Conservation (phyloP, 2,888 invertebrate species). For the Axea sp. region DNA sequence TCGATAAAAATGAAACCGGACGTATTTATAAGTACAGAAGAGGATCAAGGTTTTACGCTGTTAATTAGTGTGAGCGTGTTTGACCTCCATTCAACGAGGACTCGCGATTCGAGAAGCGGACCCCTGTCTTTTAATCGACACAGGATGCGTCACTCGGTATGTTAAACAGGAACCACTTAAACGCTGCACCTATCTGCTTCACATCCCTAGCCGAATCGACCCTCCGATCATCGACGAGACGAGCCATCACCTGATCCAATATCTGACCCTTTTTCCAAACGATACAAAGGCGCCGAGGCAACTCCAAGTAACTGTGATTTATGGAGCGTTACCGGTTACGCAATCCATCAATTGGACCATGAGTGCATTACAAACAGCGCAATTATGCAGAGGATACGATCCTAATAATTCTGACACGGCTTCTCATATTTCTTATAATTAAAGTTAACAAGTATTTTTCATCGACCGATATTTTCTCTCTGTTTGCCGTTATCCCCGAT, state of each 20-base stretch:
- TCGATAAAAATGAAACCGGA: constrained; percentile 56
- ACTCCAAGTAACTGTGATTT: constrained; percentile 47
- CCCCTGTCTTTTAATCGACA: constrained; percentile 66
- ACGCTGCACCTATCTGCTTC: constrained; percentile 29
- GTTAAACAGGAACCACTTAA: constrained; percentile 63
- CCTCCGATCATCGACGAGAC: constrained; percentile 33
- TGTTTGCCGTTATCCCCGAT: too few species aligned
- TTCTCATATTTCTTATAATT: too few species aligned
- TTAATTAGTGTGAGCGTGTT: constrained; percentile 60
- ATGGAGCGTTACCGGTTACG: constrained; percentile 25
- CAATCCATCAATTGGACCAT: constrained; percentile 29
- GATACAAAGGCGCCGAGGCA: constrained; percentile 41
- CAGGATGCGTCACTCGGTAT: constrained; percentile 69
- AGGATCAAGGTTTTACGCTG: constrained; percentile 55
- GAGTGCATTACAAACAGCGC: background rate
- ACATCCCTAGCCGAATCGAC: constrained; percentile 49
- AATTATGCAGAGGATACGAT: too few species aligned
- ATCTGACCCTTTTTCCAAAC: constrained; percentile 43
- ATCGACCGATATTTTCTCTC: too few species aligned
- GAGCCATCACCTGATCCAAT: constrained; percentile 47
- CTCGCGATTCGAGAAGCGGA: constrained; percentile 28
- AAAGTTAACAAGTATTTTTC: too few species aligned
- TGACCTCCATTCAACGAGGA: constrained; percentile 67
- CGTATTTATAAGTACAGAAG: constrained; percentile 54
- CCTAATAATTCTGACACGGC: too few species aligned